Conservation (phyloP, 1,140 invertebrate species). For the Cataglyphis hispanica region DNA sequence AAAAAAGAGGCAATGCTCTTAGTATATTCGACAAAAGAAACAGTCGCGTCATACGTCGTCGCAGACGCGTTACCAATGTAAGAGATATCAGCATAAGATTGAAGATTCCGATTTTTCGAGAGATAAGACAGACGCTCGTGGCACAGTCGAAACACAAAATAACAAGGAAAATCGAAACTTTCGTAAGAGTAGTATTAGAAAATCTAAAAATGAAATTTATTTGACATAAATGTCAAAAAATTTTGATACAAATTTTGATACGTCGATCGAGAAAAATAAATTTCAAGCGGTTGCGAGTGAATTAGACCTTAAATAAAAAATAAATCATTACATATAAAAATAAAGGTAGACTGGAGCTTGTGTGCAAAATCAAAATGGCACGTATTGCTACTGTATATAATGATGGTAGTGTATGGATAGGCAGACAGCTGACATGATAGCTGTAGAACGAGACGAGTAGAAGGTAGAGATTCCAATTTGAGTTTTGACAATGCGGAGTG, state of each 20-base stretch:
- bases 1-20: slow-evolving; percentile 68
- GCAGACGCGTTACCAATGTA: slow-evolving; percentile 56
- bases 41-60: slow-evolving; percentile 44
- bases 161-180: not conserved
- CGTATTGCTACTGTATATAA: slow-evolving; percentile 7
- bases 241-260: not conserved
- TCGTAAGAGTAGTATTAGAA: not conserved
- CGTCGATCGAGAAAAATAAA: slow-evolving; percentile 10
- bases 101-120: slow-evolving; percentile 70
- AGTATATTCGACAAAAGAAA: slow-evolving; percentile 32
- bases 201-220: not conserved
- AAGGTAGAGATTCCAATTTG: slow-evolving; percentile 73
- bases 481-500: slow-evolving; percentile 70
- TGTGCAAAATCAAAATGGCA: slow-evolving; percentile 51
- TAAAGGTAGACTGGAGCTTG: slow-evolving; percentile 24
- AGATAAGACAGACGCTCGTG: slow-evolving; percentile 6
- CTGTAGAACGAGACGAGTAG: slow-evolving; percentile 47
- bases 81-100: slow-evolving; percentile 64
- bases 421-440: slow-evolving; percentile 56
- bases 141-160: not conserved
- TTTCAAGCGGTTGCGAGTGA: slow-evolving; percentile 49
- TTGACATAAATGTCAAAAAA: not conserved
- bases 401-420: not conserved
- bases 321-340: slow-evolving; percentile 39
- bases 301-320: slow-evolving; percentile 40